phyloP scores from a whole-genome alignment of 2,113 vertebrate species.

The Peucedramus taeniatus region DNA sequence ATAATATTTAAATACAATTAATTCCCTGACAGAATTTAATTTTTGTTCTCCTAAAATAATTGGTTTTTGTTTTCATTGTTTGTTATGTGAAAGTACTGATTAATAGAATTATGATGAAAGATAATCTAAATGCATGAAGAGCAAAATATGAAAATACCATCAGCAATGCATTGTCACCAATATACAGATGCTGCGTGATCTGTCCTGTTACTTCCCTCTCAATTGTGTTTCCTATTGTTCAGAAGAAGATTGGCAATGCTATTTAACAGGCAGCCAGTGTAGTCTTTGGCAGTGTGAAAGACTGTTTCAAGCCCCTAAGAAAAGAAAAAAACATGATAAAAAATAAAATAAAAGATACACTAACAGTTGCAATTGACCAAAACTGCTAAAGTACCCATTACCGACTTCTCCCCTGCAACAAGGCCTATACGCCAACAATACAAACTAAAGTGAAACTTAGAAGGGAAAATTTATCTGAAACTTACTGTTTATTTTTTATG shows the following conservation, averaged over 20 bases:
- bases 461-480: not conserved
- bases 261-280: not conserved
- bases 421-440: not conserved
- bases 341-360: not conserved
- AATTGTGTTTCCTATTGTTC: not conserved
- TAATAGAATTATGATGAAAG: not conserved
- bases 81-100: not conserved
- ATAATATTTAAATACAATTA: not conserved
- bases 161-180: not conserved
- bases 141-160: not conserved
- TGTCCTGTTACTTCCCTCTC: not conserved
- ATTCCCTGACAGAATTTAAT: not conserved
- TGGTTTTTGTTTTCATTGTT: not conserved
- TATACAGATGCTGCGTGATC: not conserved
- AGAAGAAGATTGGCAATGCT: not conserved
- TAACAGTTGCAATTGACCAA: not conserved
- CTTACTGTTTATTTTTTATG: not conserved
- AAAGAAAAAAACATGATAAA: not conserved
- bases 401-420: not conserved
- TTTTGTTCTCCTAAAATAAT: not conserved
- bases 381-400: not conserved
- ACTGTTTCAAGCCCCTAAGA: not conserved
- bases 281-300: not conserved
- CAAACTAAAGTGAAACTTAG: not conserved
- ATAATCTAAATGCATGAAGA: not conserved